These are phyloP conservation scores for Mus musculus DNA, from an alignment of 2,113 vertebrate genomes.

Conservation along the genomic window GRCm39 chr6:134762501-134763000, in stretches of 20 bases:
- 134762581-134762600: not conserved
- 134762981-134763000: constrained; percentile 13
- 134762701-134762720: not conserved
- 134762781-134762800: not conserved
- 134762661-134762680: not conserved
- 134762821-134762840: not conserved
- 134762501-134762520: too few species aligned
- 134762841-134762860: constrained; percentile 29
- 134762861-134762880: constrained; percentile 16
- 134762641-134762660: not conserved
- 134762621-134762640: not conserved
- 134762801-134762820: constrained; percentile 48
- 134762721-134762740: constrained; percentile 24
- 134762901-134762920: not conserved
- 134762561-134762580: not conserved
- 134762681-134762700: not conserved
- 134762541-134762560: not conserved
- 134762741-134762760: constrained; percentile 1
- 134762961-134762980: constrained; percentile 45
- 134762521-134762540: not conserved
- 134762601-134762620: not conserved
- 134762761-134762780: constrained; percentile 55
- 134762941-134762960: constrained; percentile 1
- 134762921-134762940: constrained; percentile 47
- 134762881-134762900: constrained; percentile 47